phyloP scores from a whole-genome alignment of 2,888 invertebrate species.

The Aleiodes alternator region DNA sequence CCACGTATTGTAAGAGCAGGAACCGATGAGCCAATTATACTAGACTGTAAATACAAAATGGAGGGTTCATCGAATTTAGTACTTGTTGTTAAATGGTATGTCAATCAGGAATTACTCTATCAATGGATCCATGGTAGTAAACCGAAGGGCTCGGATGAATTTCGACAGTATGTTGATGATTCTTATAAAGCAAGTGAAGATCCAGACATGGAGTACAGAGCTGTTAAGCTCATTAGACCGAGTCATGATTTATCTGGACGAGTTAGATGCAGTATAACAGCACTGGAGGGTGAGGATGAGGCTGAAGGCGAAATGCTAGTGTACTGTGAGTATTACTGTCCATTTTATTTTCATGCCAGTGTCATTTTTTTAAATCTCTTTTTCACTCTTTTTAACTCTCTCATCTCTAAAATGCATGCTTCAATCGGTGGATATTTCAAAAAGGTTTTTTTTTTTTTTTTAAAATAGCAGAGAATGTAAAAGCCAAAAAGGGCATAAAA shows the following conservation, averaged over 20 bases:
- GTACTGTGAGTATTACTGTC: slow-evolving; percentile 63
- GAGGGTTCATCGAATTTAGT: slow-evolving; percentile 79
- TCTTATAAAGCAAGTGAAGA: slow-evolving; percentile 82
- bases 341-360: slow-evolving; percentile 21
- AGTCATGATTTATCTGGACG: slow-evolving; percentile 84
- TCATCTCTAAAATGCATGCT: slow-evolving; percentile 21
- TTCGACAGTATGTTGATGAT: slow-evolving; percentile 76
- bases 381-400: not conserved
- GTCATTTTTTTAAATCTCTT: not conserved
- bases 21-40: slow-evolving; percentile 78
- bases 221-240: slow-evolving; percentile 82
- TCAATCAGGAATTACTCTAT: slow-evolving; percentile 83
- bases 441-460: not conserved
- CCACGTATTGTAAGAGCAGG: slow-evolving; percentile 80
- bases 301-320: slow-evolving; percentile 65
- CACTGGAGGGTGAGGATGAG: slow-evolving; percentile 80
- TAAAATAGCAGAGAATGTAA: not conserved
- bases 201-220: slow-evolving; percentile 83
- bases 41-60: slow-evolving; percentile 85
- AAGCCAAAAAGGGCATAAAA: not conserved
- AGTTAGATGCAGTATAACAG: slow-evolving; percentile 84
- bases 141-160: slow-evolving; percentile 80
- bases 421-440: slow-evolving; percentile 16
- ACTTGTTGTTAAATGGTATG: slow-evolving; percentile 87
- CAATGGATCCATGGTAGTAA: slow-evolving; percentile 86